A percentile compares a stretch with the other conserved stretches of the same genome.
phyloP scores from a whole-genome alignment of 2,797 vertebrate genomes.

The Schizopygopsis malacanthus region DNA sequence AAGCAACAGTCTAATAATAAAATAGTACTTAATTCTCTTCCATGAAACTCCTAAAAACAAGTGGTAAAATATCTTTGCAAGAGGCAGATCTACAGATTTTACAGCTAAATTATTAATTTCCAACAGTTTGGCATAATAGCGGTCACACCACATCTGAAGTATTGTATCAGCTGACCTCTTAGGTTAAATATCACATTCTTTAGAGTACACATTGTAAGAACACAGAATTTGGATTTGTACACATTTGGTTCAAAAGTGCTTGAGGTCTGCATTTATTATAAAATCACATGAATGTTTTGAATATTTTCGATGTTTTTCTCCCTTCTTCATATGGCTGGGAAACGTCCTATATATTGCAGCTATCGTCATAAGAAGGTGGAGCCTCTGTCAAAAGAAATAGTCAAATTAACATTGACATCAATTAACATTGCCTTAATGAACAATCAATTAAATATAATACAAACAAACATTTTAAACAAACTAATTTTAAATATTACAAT shows the following conservation, averaged over 20 bases:
- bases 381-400: constrained; percentile 77
- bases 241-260: constrained; percentile 29
- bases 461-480: not conserved
- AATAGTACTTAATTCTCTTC: not conserved
- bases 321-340: not conserved
- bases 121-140: constrained; percentile 64
- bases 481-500: not conserved
- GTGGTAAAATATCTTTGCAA: not conserved
- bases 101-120: not conserved
- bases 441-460: not conserved
- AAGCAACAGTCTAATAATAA: not conserved
- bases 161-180: constrained; percentile 34
- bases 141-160: constrained; percentile 29
- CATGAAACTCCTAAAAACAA: constrained; percentile 10
- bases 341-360: constrained; percentile 76
- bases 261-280: constrained; percentile 13
- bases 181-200: constrained; percentile 43
- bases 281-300: constrained; percentile 3
- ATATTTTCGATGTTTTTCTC: not conserved
- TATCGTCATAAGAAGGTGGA: constrained; percentile 91
- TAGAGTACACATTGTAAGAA: not conserved
- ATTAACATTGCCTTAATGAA: not conserved
- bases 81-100: not conserved
- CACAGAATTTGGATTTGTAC: not conserved
- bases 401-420: not conserved